phyloP scores from a whole-genome alignment of 1,140 invertebrate species.

The Pseudomyrmex flavicornis region DNA sequence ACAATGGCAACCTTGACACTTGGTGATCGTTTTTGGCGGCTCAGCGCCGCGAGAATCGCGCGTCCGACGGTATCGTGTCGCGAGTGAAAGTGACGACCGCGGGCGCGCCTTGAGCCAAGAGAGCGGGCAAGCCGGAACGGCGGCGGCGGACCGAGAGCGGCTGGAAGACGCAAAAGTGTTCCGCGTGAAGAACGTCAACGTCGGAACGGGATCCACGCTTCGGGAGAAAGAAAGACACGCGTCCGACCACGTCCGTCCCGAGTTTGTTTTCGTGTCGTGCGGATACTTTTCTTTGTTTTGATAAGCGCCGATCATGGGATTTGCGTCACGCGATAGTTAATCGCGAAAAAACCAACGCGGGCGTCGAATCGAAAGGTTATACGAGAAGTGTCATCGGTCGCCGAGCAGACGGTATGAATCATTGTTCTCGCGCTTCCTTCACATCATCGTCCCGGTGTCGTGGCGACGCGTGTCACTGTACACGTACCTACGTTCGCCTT shows the following conservation, averaged over 20 bases:
- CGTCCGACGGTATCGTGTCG: conserved; percentile 60
- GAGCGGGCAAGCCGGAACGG: background rate
- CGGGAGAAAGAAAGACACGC: background rate
- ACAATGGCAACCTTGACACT: conserved; percentile 84
- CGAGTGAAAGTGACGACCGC: conserved; percentile 64
- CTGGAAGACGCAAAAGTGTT: conserved; percentile 45
- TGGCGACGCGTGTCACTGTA: background rate
- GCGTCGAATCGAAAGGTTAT: conserved; percentile 16
- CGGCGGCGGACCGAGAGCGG: background rate
- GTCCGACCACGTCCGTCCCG: background rate
- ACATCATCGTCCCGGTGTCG: background rate
- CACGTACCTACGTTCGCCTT: background rate
- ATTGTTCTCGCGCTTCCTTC: background rate
- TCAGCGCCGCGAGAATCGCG: conserved; percentile 58
- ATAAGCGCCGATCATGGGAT: background rate
- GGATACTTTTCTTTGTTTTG: conserved; percentile 18
- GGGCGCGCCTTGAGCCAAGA: conserved; percentile 33
- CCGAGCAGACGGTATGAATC: conserved; percentile 20
- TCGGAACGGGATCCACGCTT: background rate
- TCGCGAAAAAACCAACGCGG: background rate
- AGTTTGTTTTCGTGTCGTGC: background rate
- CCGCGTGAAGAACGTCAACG: conserved; percentile 28
- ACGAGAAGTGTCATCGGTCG: conserved; percentile 46
- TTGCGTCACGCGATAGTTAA: background rate
- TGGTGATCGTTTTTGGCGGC: conserved; percentile 79